Conservation (phyloP, 2,797 vertebrate species). For the Megaceryle alcyon region DNA sequence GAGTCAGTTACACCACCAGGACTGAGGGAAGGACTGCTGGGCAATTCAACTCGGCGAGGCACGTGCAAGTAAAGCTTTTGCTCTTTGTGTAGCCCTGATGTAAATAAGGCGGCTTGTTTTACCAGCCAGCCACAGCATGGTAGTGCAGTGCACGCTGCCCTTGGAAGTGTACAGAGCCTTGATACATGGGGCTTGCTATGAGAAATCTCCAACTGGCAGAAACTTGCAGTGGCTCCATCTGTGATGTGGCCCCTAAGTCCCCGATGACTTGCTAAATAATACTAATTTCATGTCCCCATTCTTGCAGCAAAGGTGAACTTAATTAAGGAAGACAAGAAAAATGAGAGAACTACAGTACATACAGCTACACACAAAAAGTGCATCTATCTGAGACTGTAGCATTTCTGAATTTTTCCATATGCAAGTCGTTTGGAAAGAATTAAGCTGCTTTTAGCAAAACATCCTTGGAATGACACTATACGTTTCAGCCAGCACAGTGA, state of each 20-base stretch:
- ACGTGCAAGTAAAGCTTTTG: background rate
- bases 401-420: background rate
- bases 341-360: background rate
- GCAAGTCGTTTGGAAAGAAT: background rate
- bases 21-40: background rate
- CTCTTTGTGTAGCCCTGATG: background rate
- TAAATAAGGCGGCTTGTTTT: background rate
- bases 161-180: fast-evolving
- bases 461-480: background rate
- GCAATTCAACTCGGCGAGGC: background rate
- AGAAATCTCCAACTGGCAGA: background rate
- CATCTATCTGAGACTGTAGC: background rate
- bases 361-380: background rate
- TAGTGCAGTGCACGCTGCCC: background rate
- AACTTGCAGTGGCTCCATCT: background rate
- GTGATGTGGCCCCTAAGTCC: background rate
- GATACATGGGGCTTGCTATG: background rate
- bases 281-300: background rate
- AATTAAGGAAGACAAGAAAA: background rate
- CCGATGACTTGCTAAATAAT: background rate
- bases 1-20: background rate
- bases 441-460: background rate
- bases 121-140: background rate
- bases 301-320: background rate
- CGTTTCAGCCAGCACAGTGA: background rate